phyloP scores from a whole-genome alignment of 1,140 invertebrate species.

The Centruroides sculpturatus region DNA sequence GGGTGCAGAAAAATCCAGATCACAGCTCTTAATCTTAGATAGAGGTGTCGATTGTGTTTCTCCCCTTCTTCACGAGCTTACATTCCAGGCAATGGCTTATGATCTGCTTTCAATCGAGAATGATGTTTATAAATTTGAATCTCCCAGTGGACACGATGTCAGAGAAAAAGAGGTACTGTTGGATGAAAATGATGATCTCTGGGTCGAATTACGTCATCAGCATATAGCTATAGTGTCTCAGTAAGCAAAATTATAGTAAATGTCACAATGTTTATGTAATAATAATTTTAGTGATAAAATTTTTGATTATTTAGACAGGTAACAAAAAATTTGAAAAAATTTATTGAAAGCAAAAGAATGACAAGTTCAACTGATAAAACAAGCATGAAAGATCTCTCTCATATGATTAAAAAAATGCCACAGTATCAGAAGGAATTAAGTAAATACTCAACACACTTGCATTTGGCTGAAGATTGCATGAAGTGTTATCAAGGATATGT shows the following conservation, averaged over 20 bases:
- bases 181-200: slow-evolving; percentile 98
- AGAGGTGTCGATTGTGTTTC: slow-evolving; percentile 96
- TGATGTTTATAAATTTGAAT: slow-evolving; percentile 96
- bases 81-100: slow-evolving; percentile 98
- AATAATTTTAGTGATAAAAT: neutral
- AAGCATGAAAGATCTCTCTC: slow-evolving; percentile 87
- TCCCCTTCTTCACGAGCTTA: slow-evolving; percentile 91
- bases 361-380: slow-evolving; percentile 77
- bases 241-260: slow-evolving; percentile 23
- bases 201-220: slow-evolving; percentile 94
- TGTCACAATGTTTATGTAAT: neutral
- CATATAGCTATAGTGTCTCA: slow-evolving; percentile 99
- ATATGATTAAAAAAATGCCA: slow-evolving; percentile 99
- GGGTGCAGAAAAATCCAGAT: slow-evolving; percentile 65
- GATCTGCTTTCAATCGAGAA: slow-evolving; percentile 96
- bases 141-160: slow-evolving; percentile 45
- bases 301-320: slow-evolving; percentile 30
- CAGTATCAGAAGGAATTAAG: slow-evolving; percentile 99
- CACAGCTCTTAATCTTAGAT: slow-evolving; percentile 90
- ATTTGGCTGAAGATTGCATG: slow-evolving; percentile 98
- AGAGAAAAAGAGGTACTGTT: slow-evolving; percentile 86
- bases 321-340: slow-evolving; percentile 61
- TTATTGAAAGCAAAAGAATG: slow-evolving; percentile 78
- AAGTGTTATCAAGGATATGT: slow-evolving; percentile 90
- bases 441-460: slow-evolving; percentile 95